Base-by-base conservation (phyloP, 2,888 invertebrate species). In the Priocnemis perturbator region DNA sequence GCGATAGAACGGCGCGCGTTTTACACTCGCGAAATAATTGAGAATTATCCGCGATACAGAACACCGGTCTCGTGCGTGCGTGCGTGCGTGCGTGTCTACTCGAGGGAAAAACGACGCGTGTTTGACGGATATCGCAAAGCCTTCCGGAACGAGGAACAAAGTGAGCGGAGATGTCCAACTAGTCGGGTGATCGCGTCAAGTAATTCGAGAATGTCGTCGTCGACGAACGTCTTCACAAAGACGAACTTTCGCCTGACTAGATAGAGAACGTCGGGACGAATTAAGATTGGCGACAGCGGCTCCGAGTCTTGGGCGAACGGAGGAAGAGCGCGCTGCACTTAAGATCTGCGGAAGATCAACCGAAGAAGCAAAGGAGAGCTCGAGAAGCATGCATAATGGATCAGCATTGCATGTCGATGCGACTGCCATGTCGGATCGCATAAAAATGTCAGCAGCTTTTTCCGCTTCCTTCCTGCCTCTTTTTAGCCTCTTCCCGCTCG, bases 311-410 rank as follows among this genome's bases (percentile, higher is more conserved):
- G 4, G 4, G 37, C 37, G 37, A 37, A 37, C 7, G 11, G 14
- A 37, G 11, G 11, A 5, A 37, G 37, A 37, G 37, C 37, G 37
- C 37, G 52, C 58, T 60, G 64, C 68, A 61, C 71, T 64, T 69
- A 68, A 67, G 57, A 64, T 60, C 67, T 45, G 47, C 52, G 56
- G 66, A 71, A 30, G 71, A 53, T 73, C 69, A 60, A 56, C 59
- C 61, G 62, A 65, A 55, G 63, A 60, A 64, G 78, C 66, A 73
- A 73, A 78, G 67, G 64, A 69, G 76, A 78, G 69, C 76, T 78
- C 69, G 61, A 65, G 62, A 55, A 59, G 66, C 78, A 78, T 78
- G 78, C 79, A 78, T 78, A 78, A 78, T 78, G 76, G 79, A 78
- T 78, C 71, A 60, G 45, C 67, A 67, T 73, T 73, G 73, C 78